These are phyloP conservation scores for Acipenser transmontanus DNA, from an alignment of 2,797 vertebrate genomes.

Conservation along the genomic window DNA sequence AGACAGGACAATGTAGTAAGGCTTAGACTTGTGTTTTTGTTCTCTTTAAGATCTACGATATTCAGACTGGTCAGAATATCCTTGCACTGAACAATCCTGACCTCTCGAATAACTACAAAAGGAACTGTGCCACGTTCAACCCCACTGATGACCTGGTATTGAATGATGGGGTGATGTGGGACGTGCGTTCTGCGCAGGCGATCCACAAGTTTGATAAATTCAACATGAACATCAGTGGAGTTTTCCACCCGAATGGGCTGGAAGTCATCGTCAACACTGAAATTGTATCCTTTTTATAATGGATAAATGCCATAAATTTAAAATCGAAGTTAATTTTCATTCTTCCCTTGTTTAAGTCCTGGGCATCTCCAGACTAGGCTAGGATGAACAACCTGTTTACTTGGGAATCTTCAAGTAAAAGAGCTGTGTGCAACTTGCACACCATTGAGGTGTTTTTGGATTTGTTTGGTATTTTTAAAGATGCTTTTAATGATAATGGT, in stretches of 20 bases:
- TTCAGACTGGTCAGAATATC: slow-evolving; percentile 94
- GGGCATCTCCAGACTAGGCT: too few species aligned
- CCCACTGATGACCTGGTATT: slow-evolving; percentile 96
- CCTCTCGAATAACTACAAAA: slow-evolving; percentile 98
- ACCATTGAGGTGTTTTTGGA: too few species aligned
- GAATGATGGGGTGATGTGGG: slow-evolving; percentile 97
- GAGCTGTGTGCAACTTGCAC: too few species aligned
- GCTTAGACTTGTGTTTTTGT: background rate
- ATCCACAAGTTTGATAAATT: slow-evolving; percentile 99
- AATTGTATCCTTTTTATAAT: slow-evolving; percentile 85
- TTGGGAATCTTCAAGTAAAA: too few species aligned
- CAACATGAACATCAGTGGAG: slow-evolving; percentile 99
- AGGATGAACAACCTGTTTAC: too few species aligned
- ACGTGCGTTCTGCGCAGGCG: slow-evolving; percentile 89
- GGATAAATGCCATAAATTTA: background rate
- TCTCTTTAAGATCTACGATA: slow-evolving; percentile 82
- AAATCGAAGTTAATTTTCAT: background rate
- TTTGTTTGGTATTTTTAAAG: background rate
- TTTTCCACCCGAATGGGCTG: slow-evolving; percentile 92
- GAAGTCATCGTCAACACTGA: slow-evolving; percentile 98
- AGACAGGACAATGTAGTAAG: too few species aligned
- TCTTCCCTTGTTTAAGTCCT: too few species aligned
- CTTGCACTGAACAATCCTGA: slow-evolving; percentile 96
- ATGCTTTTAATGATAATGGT: background rate
- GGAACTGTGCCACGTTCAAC: slow-evolving; percentile 97